Evolutionary conservation across 2,113 vertebrate species (phyloP), one percentile per base, ranked within the genome.

Genomic region (Gila orcuttii): DNA sequence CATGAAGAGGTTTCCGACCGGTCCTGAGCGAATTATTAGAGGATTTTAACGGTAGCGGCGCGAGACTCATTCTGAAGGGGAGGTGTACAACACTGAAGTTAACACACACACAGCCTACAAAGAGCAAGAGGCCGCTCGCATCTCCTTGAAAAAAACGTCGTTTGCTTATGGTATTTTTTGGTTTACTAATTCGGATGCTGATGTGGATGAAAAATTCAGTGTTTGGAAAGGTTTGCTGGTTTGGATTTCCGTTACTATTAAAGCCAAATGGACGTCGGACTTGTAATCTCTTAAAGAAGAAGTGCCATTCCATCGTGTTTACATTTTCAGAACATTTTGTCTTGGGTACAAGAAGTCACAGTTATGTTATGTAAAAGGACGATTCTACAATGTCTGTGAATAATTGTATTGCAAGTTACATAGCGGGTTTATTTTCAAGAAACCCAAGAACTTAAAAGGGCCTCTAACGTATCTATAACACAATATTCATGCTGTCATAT

Each of bases 251-350:
- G 42, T 89, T 82, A 78, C 84, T 31, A n/a, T 87, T 82, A 62
- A 86, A 52, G 76, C 68, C 62, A 87, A 89, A 90, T 86, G 87
- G 87, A 89, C 88, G 87, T 80, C 83, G 69, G 62, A 64, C 79
- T 76, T 39, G 39, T 92, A 88, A 90, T 90, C 85, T 90, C 87
- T 89, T 87, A 89, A 86, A 91, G 86, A 89, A 83, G 86, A 87
- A 85, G 55, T 73, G 85, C 25, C 15, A 47, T 85, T 68, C 25
- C 52, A 57, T 17, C n/a, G 39, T 86, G 79, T 83, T 74, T 83
- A 74, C 68, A 83, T 55, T 83, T 52, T 23, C n/a, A 42, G 55
- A 15, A 68, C 60, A 52, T 59, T 57, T 59, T 33, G 50, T 36
- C 4, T 28, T 36, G 52, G 6, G 33, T 69, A 6, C 36, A 36